Evolutionary conservation across 2,113 vertebrate genomes (phyloP).

Genomic region (Urocitellus parryii): DNA sequence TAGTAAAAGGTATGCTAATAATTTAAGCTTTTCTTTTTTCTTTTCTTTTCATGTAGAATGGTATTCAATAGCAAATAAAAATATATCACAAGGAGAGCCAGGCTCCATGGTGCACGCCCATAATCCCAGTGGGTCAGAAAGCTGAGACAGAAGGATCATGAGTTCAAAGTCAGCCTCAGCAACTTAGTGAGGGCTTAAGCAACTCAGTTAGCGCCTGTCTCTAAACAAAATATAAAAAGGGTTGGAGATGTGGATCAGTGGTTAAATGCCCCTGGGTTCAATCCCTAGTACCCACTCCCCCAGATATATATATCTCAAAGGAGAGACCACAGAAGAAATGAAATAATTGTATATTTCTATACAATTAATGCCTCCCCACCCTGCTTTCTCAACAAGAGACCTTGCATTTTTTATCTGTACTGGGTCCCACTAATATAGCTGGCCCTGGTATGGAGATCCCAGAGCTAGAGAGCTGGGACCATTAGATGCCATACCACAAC

Average conservation of each 20-base stretch:
- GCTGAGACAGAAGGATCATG: too few species aligned
- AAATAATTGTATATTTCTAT: not conserved
- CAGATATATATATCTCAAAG: not conserved
- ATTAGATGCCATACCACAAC: too few species aligned
- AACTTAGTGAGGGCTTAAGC: too few species aligned
- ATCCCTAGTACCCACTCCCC: too few species aligned
- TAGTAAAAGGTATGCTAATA: not conserved
- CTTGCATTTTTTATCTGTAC: not conserved
- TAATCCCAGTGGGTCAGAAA: too few species aligned
- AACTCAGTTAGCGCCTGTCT: too few species aligned
- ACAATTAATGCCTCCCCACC: not conserved
- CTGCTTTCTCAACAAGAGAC: not conserved
- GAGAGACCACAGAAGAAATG: not conserved
- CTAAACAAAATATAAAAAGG: too few species aligned
- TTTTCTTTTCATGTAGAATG: not conserved
- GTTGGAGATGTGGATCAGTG: too few species aligned
- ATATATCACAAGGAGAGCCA: not conserved
- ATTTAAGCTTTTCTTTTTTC: slow-evolving; percentile 45
- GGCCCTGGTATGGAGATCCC: not conserved
- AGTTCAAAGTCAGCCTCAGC: too few species aligned
- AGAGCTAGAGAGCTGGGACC: not conserved
- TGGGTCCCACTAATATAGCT: not conserved
- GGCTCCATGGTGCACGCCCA: too few species aligned
- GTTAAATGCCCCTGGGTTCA: too few species aligned
- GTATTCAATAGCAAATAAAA: not conserved